A percentile compares a stretch with the other conserved stretches of the same genome.
phyloP scores from a whole-genome alignment of 2,888 invertebrate genomes.

The Ennomos quercinarius region DNA sequence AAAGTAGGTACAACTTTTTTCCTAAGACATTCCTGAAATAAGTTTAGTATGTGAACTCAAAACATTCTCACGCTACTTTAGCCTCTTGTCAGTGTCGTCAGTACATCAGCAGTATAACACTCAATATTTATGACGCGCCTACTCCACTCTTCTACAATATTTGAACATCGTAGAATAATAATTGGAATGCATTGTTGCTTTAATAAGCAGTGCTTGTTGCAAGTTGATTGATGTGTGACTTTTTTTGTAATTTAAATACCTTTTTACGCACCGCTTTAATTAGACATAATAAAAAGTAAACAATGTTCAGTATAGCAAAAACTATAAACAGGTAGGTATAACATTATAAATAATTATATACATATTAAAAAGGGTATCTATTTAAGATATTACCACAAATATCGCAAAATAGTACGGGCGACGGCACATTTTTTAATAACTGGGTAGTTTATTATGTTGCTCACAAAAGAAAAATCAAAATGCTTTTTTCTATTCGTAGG shows the following conservation, averaged over 20 bases:
- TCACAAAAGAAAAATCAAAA: no score
- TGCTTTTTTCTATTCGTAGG: no score
- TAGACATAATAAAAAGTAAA: no score
- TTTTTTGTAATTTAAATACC: constrained; percentile 17
- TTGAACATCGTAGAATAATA: constrained; percentile 31
- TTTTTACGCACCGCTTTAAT: no score
- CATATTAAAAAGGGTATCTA: no score
- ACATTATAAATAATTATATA: no score
- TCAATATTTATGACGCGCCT: constrained; percentile 35
- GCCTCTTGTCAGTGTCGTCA: constrained; percentile 55
- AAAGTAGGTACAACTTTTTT: constrained; percentile 5
- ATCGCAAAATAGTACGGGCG: no score
- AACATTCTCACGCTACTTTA: constrained; percentile 58
- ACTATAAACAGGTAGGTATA: no score
- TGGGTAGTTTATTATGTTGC: no score
- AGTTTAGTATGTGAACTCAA: constrained; percentile 34
- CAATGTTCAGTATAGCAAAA: no score
- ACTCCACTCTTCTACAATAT: constrained; percentile 31
- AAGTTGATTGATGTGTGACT: constrained; percentile 19
- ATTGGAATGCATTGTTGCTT: constrained; percentile 26
- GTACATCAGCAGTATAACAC: constrained; percentile 51
- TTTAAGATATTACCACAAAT: no score
- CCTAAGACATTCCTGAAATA: constrained; percentile 28
- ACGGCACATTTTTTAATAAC: no score
- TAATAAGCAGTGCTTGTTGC: constrained; percentile 20